A percentile compares a stretch with the other conserved stretches of the same genome.
These are phyloP conservation scores for Gobius niger DNA, from an alignment of 2,113 vertebrate genomes.

Conservation along the genomic window DNA sequence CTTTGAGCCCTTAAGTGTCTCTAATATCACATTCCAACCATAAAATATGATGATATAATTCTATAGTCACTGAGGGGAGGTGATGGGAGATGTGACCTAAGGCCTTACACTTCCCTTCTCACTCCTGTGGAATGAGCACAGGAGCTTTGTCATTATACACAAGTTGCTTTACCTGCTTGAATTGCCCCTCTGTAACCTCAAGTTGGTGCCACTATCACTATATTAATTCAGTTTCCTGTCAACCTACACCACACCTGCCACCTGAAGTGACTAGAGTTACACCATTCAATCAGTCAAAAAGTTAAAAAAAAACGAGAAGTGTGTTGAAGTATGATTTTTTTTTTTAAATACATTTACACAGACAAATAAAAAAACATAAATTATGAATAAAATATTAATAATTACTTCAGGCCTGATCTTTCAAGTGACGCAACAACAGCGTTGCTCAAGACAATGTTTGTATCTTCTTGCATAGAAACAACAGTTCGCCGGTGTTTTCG, in stretches of 20 bases:
- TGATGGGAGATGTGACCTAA: conserved; percentile 26
- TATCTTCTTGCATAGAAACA: no score
- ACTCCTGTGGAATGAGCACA: not conserved
- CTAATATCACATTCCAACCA: conserved; percentile 10
- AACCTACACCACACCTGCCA: not conserved
- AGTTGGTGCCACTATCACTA: conserved; percentile 11
- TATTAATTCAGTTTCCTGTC: not conserved
- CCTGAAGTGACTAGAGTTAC: conserved; percentile 3
- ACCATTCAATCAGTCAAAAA: not conserved
- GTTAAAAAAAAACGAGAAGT: no score
- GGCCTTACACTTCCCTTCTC: conserved; percentile 21
- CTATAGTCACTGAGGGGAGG: conserved; percentile 7
- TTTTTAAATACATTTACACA: no score
- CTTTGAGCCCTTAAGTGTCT: not conserved
- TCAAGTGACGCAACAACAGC: no score
- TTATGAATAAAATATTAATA: no score
- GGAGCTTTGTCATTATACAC: conserved; percentile 9
- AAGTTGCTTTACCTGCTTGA: conserved; percentile 26
- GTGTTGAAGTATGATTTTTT: no score
- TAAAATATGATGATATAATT: conserved; percentile 38
- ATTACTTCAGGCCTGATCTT: no score
- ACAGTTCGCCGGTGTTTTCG: no score
- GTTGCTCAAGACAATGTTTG: no score
- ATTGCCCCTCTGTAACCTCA: conserved; percentile 45
- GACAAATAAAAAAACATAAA: no score